These are phyloP conservation scores for Sapayoa aenigma DNA, from an alignment of 2,113 vertebrate genomes.

Conservation along the genomic window DNA sequence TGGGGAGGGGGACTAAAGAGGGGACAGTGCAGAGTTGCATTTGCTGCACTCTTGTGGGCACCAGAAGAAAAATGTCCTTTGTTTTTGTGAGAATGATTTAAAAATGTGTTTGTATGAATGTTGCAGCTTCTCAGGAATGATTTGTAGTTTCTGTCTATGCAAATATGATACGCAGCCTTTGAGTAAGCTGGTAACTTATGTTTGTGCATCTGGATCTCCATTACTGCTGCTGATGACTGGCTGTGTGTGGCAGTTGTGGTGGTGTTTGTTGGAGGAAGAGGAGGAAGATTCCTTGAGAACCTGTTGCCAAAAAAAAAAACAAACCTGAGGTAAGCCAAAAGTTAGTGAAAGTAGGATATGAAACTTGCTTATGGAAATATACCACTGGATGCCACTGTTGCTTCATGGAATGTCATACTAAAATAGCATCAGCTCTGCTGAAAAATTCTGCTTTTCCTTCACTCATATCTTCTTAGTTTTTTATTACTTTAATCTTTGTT, in stretches of 20 bases:
- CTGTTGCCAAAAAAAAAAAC: background rate
- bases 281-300: background rate
- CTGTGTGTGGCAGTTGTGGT: background rate
- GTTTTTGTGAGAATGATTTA: background rate
- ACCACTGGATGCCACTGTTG: conserved; percentile 75
- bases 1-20: background rate
- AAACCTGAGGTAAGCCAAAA: background rate
- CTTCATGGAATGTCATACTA: conserved; percentile 37
- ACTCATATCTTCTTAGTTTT: conserved; percentile 23
- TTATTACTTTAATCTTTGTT: conserved; percentile 52
- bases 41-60: conserved; percentile 31
- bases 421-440: background rate
- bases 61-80: background rate
- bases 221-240: background rate
- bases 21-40: background rate
- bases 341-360: background rate
- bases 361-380: conserved; percentile 19
- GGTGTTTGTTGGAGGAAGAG: background rate
- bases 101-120: background rate
- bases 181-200: background rate
- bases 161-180: background rate
- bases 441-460: conserved; percentile 20
- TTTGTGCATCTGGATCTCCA: background rate
- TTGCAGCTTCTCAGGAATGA: background rate
- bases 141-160: background rate